A percentile compares a stretch with the other conserved stretches of the same genome.
These are phyloP conservation scores for Oikopleura dioica DNA, from an alignment of 23 tunicate species.

Conservation along the genomic window DNA sequence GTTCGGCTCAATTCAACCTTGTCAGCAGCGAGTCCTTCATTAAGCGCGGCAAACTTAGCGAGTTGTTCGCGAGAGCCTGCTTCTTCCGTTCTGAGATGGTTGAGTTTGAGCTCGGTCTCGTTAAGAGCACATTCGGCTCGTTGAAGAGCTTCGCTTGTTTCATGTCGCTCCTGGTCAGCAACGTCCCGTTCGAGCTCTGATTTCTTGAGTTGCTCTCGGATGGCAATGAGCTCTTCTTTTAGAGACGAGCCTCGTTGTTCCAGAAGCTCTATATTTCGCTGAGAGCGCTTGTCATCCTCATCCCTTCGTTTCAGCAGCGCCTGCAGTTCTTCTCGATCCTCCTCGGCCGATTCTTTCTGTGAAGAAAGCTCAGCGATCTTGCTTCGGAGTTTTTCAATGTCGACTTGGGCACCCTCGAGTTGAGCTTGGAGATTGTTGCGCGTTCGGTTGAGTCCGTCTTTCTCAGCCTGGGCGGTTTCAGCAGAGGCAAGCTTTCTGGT, in stretches of 20 bases:
- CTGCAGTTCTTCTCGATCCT: not conserved
- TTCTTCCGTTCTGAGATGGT: conserved; percentile 80
- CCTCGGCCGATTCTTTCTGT: not conserved
- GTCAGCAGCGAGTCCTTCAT: conserved; percentile 95
- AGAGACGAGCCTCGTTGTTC: conserved; percentile 27
- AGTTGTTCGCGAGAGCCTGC: conserved; percentile 70
- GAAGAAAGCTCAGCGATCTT: conserved; percentile 47
- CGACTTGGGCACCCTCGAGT: conserved; percentile 52
- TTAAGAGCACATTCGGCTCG: too few relatives aligned
- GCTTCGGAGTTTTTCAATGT: conserved; percentile 36
- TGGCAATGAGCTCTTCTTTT: conserved; percentile 56
- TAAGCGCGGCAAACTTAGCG: conserved; percentile 88
- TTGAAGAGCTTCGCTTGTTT: conserved; percentile 54
- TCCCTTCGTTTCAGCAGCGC: not conserved
- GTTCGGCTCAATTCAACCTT: conserved; percentile 86
- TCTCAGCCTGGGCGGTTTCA: not conserved
- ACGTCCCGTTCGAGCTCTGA: conserved; percentile 72
- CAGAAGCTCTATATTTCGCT: not conserved
- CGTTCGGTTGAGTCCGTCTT: conserved; percentile 17
- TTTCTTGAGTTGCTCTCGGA: conserved; percentile 55
- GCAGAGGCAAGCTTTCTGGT: not conserved
- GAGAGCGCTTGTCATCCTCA: not conserved
- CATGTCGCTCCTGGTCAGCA: conserved; percentile 83
- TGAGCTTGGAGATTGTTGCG: conserved; percentile 77
- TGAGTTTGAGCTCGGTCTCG: conserved; percentile 60